Evolutionary conservation across 2,888 invertebrate species (phyloP), one percentile per base, ranked within the genome.

Genomic region (Drosophila neonasuta): DNA sequence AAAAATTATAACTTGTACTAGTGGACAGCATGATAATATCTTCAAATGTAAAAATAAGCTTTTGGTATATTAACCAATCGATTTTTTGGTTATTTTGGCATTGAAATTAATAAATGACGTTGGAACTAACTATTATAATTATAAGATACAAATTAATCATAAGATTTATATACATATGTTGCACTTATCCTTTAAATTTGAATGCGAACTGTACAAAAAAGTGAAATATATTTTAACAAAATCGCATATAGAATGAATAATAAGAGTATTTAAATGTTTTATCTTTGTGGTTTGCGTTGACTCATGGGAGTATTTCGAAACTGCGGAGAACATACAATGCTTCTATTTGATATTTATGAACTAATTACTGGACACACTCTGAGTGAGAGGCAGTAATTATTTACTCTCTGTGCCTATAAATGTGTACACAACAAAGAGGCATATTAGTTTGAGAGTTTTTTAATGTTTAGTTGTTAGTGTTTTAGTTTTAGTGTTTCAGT

Each of bases 261-360:
- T 11, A 36, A 36, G 36, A 11, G n/a, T 41, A 41, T 41, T 41
- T 15, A 13, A 13, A 15, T 11, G 39, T 41, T 41, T 41, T 41
- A 15, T 41, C 39, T 41, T 13, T 13, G 39, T 11, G 8, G 15
- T 41, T 13, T 24, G 9, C 11, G 8, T 5, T 67, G 41, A 61
- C 15, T 68, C 68, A 67, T 17, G 34, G 11, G 8, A 13, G 2
- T 39, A 8, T 15, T 13, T 0, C 6, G 17, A 13, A 54, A 34
- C n/a, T 13, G 42, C 30, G 7, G 6, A 11, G 10, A 45, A 55
- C 20, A 10, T 2, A 7, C n/a, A 36, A 36, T 45, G 20, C 49
- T 24, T 39, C 13, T 50, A 5, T 32, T 50, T 42, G 20, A 13
- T 17, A 42, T 49, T 30, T 36, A 11, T 45, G 10, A 0, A 8